Conservation (phyloP, 2,797 vertebrate species). For the Hypotaenidia okinawae region DNA sequence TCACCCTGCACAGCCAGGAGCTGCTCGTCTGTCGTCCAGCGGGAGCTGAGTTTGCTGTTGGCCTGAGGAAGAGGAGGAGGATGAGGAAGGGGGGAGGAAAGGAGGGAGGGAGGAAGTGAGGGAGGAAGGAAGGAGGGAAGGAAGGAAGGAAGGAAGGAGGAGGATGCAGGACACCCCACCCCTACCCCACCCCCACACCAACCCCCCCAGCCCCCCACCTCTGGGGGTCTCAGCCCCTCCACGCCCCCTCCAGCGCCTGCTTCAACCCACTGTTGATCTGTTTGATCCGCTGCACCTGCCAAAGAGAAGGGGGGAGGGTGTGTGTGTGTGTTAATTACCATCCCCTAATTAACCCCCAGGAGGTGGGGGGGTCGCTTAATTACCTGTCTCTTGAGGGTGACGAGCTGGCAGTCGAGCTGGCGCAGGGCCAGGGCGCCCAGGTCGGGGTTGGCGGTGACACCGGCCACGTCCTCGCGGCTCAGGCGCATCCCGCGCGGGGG, state of each 20-base stretch:
- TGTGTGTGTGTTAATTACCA: no score
- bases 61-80: background rate
- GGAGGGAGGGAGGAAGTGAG: no score
- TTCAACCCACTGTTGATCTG: constrained; percentile 90
- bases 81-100: background rate
- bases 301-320: no score
- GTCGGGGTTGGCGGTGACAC: constrained; percentile 84
- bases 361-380: no score
- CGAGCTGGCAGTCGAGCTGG: constrained; percentile 88
- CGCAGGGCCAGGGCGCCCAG: constrained; percentile 83
- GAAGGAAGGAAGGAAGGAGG: no score
- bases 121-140: no score
- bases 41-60: constrained; percentile 86
- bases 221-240: constrained; percentile 78
- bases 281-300: constrained; percentile 91
- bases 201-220: constrained; percentile 74
- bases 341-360: no score
- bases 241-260: constrained; percentile 84
- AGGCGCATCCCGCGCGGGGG: constrained; percentile 94
- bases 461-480: constrained; percentile 85
- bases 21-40: constrained; percentile 94
- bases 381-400: constrained; percentile 94
- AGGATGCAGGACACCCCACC: background rate
- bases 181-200: no score
- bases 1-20: constrained; percentile 94